Base-by-base conservation (phyloP, 1,140 invertebrate genomes). In the Ditylenchus dipsaci region DNA sequence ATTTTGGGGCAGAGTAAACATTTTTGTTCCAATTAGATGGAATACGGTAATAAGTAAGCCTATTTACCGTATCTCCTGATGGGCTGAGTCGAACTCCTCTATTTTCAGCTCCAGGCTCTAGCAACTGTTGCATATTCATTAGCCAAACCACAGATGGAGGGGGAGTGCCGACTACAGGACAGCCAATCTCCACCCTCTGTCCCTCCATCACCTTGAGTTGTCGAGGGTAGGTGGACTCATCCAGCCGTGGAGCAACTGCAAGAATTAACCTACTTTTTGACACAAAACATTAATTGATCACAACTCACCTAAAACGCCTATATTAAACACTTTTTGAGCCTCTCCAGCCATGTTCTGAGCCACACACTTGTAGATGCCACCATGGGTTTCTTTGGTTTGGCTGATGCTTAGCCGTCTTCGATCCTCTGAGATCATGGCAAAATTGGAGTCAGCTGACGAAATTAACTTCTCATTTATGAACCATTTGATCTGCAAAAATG, bases 231-330 rank as follows among this genome's bases (percentile, higher is more conserved):
- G 60, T 42, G 13, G 67, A 26, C 29, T 81, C 77, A 47, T 81
- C 75, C 23, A 79, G 27, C 26, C 59, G 65, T 8, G 78, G 76
- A 15, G 77, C 74, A 11, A 81, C 77, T 75, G 61, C 60, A 77
- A 21, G 3, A 5, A 7, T 53, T 3, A 8, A 17, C 23, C 8
- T 17, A 15, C 15, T 8, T 53, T 19, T 53, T 53, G 23, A 15
- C 23, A 5, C 3, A 53, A 8, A 53, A 17, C 3, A 53, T 3
- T 17, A 26, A 19, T 53, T 62, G 1, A 19, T 1, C 57, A 29
- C 5, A 78, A 78, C 53, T 81, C 80, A 69, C 87, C 86, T 74
- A 78, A 76, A 53, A 86, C 85, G 65, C 81, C 65, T 1, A 86
- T 63, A 60, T 75, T 65, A 69, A 84, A 78, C 15, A 73, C 73